Percentiles rank a stretch among this genome's conserved stretches.
Conservation (phyloP, 2,797 vertebrate genomes). For the Lutjanus campechanus region DNA sequence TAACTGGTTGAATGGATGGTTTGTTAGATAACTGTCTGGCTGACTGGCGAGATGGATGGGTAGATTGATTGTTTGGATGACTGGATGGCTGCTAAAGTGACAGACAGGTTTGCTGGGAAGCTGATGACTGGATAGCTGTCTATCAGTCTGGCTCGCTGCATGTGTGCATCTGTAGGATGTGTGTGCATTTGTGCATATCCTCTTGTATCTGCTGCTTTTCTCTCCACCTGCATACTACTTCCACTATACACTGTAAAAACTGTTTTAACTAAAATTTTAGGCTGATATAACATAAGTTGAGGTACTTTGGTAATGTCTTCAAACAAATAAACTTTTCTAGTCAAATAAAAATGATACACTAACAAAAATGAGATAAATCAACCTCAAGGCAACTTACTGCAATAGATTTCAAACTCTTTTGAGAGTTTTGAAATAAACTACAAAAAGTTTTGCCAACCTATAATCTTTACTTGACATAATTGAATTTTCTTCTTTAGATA, state of each 20-base stretch:
- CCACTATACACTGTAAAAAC: not conserved
- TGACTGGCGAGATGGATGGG: conserved; percentile 27
- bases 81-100: conserved; percentile 48
- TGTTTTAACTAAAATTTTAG: too few species aligned
- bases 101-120: conserved; percentile 36
- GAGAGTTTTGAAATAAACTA: too few species aligned
- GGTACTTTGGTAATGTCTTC: too few species aligned
- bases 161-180: conserved; percentile 24
- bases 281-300: too few species aligned
- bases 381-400: too few species aligned
- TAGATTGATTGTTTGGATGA: conserved; percentile 34
- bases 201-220: conserved; percentile 18
- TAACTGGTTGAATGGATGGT: conserved; percentile 30
- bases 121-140: conserved; percentile 44
- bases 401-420: too few species aligned
- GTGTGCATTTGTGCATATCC: not conserved
- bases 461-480: too few species aligned
- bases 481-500: too few species aligned
- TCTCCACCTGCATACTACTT: not conserved
- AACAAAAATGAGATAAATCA: too few species aligned
- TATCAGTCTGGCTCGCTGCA: conserved; percentile 32
- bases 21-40: conserved; percentile 32
- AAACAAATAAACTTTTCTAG: too few species aligned
- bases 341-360: too few species aligned
- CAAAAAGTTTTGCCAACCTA: too few species aligned